phyloP scores from a whole-genome alignment of 2,797 vertebrate species.

The Schizopygopsis malacanthus region DNA sequence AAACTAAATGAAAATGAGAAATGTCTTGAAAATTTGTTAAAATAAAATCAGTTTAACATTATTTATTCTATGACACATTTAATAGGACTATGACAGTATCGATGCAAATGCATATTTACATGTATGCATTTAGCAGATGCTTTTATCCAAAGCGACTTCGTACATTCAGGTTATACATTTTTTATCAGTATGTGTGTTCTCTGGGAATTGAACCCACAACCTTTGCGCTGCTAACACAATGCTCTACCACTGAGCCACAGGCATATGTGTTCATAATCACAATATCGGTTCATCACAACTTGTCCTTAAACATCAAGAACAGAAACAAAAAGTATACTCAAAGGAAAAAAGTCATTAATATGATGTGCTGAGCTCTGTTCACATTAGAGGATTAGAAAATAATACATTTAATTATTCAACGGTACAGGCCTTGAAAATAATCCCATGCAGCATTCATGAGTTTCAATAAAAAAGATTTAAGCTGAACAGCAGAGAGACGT shows the following conservation, averaged over 20 bases:
- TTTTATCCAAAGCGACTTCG: too few relatives aligned
- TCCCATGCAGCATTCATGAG: conserved; percentile 40
- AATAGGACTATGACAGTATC: not conserved
- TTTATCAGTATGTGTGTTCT: too few relatives aligned
- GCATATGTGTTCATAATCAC: not conserved
- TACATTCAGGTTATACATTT: too few relatives aligned
- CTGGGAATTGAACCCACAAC: too few relatives aligned
- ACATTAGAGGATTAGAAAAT: conserved; percentile 26
- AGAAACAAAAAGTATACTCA: not conserved
- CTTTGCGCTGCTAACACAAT: too few relatives aligned
- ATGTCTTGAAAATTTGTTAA: not conserved
- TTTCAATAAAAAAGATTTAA: conserved; percentile 57
- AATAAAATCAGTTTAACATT: not conserved
- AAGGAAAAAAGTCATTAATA: not conserved
- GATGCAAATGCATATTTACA: not conserved
- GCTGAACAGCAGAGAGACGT: conserved; percentile 46
- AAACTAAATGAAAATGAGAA: not conserved
- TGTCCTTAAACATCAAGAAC: not conserved
- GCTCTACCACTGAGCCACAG: too few relatives aligned
- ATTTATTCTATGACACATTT: not conserved
- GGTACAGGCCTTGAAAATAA: conserved; percentile 28
- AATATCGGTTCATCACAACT: not conserved
- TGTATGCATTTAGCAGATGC: too few relatives aligned
- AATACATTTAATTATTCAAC: conserved; percentile 39
- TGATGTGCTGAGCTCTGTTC: not conserved